Evolutionary conservation across 2,888 invertebrate genomes (phyloP).

Genomic region (Pristionchus fissidentatus): DNA sequence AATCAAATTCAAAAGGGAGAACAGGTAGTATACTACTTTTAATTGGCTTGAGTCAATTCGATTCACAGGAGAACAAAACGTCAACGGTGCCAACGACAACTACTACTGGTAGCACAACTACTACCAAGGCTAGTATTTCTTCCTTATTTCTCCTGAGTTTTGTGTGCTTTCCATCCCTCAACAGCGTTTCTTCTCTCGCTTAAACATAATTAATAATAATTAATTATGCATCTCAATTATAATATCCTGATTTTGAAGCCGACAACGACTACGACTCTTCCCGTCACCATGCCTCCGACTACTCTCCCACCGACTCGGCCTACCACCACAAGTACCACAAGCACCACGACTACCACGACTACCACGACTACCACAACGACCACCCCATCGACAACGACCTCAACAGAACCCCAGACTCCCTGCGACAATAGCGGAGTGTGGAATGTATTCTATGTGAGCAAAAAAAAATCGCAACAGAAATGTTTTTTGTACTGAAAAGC

Average conservation of each 20-base stretch:
- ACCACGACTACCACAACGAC: neutral
- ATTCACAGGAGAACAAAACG: constrained; percentile 14
- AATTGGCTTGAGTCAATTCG: neutral
- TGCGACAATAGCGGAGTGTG: no score
- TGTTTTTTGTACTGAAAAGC: no score
- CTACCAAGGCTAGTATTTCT: no score
- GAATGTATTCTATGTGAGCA: no score
- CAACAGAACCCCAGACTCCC: no score
- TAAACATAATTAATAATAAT: neutral
- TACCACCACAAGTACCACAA: constrained; percentile 4
- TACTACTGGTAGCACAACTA: no score
- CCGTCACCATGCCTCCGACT: neutral
- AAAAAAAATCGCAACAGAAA: no score
- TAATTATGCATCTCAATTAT: neutral
- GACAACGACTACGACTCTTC: neutral
- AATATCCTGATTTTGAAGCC: neutral
- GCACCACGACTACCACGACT: neutral
- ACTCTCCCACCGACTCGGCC: neutral
- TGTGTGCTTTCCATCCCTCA: no score
- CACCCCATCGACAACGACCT: constrained; percentile 1
- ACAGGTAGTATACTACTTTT: neutral
- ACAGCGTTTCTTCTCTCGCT: neutral
- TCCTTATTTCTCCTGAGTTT: no score
- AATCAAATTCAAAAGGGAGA: neutral
- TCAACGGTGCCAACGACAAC: no score